Base-by-base conservation (phyloP, 2,797 vertebrate genomes). In the Bradypodion pumilum region DNA sequence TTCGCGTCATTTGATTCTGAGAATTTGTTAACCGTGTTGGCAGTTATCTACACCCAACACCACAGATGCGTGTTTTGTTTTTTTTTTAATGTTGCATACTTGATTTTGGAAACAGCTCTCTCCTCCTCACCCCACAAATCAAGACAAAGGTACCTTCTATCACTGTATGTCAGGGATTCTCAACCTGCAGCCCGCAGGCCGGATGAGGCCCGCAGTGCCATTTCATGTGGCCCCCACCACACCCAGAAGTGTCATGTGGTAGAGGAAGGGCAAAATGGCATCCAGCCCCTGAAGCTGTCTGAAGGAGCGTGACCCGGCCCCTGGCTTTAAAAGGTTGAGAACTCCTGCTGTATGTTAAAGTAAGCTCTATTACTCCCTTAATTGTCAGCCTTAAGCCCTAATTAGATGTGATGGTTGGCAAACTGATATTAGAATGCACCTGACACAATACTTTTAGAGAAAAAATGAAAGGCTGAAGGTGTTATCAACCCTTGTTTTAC, bases 1-100 rank as follows among this genome's bases (percentile, higher is more conserved):
- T 86, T 74, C 84, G 85, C 79, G 72, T 78, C 32, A 77, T 80
- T 88, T 89, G 86, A 77, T 49, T 84, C 69, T 79, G 77, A 0
- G 0, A 88, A 87, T 89, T 80, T 69, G 77, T 74, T 2, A 84
- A 62, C 37, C 74, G 75, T 78, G 85, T 79, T 83, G 88, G 75
- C 84, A 70, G 65, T 84, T 74, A 83, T 27, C 78, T 0, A 0
- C 63, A 90, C 60, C 77, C 74, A 27, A 80, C 86, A 89, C 77
- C 0, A 23, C 37, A 87, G 89, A 5, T 65, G 49, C 25, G 37
- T 32, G 60, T 32, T 27, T 9, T n/a, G n/a, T n/a, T 49, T 49
- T n/a, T 49, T 49, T 49, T 7, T 37, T 65, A 81, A 3, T 27
- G 7, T 46, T 68, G 46, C 65, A 68, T 52, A 63, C 8, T 37